A percentile compares a stretch with the other conserved stretches of the same genome.
phyloP scores from a whole-genome alignment of 2,797 vertebrate genomes.

The Nyctalus aviator region DNA sequence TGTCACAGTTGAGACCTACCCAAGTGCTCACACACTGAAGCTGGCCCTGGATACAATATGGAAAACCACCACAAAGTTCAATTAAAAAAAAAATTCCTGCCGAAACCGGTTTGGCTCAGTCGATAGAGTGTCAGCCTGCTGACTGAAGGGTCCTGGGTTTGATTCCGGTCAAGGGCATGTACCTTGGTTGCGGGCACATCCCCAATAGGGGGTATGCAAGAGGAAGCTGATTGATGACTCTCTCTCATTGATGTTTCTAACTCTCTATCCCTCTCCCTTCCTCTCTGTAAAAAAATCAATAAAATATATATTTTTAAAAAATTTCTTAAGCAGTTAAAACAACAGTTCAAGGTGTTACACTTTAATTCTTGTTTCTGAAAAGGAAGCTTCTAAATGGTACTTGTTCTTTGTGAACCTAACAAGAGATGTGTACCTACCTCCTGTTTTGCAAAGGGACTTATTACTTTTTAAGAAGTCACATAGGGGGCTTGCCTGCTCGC shows the following conservation, averaged over 20 bases:
- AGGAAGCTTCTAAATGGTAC: background rate
- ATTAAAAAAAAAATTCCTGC: background rate
- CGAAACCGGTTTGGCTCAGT: too few species aligned
- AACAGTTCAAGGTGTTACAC: background rate
- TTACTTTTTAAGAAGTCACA: background rate
- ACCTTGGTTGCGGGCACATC: too few species aligned
- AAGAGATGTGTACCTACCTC: background rate
- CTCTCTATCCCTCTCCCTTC: too few species aligned
- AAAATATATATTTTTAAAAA: too few species aligned
- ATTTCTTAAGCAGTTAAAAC: background rate
- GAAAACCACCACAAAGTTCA: constrained; percentile 14
- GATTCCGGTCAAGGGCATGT: too few species aligned
- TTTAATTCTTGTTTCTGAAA: constrained; percentile 43
- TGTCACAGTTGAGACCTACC: background rate
- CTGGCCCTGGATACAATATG: background rate
- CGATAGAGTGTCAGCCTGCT: too few species aligned
- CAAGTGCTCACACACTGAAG: background rate
- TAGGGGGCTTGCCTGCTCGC: background rate
- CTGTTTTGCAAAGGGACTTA: background rate
- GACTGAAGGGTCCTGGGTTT: too few species aligned
- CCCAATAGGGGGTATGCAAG: too few species aligned
- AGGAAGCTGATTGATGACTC: too few species aligned
- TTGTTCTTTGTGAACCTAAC: background rate
- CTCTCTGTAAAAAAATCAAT: too few species aligned
- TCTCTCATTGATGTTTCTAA: too few species aligned